Evolutionary conservation across 2,113 vertebrate genomes (phyloP).

Genomic region (Peromyscus maniculatus): DNA sequence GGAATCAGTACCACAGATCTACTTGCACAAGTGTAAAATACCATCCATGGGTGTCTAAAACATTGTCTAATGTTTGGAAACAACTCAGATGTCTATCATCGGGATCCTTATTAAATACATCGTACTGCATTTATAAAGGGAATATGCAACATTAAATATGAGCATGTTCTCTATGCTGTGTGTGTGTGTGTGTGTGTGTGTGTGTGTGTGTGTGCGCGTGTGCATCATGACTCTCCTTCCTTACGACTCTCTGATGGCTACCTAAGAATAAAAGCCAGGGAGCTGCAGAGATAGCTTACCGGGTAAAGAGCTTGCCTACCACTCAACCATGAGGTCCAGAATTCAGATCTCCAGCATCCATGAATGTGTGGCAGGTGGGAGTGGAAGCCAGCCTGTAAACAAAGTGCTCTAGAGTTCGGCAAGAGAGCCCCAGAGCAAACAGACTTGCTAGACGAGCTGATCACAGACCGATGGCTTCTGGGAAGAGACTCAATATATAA

Average conservation of each 20-base stretch:
- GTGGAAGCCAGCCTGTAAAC: background rate
- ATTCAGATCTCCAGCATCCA: background rate
- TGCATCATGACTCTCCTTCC: background rate
- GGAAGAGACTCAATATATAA: background rate
- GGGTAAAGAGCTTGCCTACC: background rate
- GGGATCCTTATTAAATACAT: conserved; percentile 11
- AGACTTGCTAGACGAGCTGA: too few relatives aligned
- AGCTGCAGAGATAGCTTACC: too few relatives aligned
- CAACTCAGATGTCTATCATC: background rate
- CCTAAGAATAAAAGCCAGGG: background rate
- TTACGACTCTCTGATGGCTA: background rate
- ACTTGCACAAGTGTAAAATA: conserved; percentile 30
- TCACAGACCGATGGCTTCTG: background rate
- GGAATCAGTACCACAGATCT: background rate
- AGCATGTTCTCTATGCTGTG: background rate
- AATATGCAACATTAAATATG: background rate
- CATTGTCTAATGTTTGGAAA: conserved; percentile 8
- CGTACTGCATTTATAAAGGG: background rate
- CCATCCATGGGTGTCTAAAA: background rate
- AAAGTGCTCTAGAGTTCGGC: background rate
- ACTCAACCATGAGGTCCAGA: background rate
- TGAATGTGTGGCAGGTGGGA: background rate
- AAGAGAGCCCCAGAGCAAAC: too few relatives aligned
- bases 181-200: background rate
- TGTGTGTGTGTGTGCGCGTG: background rate